Base-by-base conservation (phyloP, 1,140 invertebrate genomes). In the Papilio polyxenes region DNA sequence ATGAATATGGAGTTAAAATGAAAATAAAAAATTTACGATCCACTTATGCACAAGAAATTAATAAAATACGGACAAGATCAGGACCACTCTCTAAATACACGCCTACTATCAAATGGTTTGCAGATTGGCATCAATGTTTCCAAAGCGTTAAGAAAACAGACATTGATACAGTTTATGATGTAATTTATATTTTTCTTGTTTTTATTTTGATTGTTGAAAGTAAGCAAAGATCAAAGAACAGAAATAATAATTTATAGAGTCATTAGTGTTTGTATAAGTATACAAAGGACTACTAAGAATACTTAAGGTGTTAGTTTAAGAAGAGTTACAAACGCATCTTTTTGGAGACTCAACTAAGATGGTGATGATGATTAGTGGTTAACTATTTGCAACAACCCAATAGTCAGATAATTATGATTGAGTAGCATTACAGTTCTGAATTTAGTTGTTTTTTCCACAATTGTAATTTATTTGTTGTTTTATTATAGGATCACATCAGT, bases 11-110 rank as follows among this genome's bases (percentile, higher is more conserved):
- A 82, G 81, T 95, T 9, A 93, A 88, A 85, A 88, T 88, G 3
- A 95, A 95, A 88, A 93, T 95, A 78, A 95, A 92, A 83, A 94
- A 89, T 80, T 87, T 95, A 2, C 86, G 92, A 80, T 92, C 90
- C 1, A 95, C 93, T 7, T 95, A 95, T 79, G 76, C 82, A 7
- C 92, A 95, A 84, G 94, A 95, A 86, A 74, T 95, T 13, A 82
- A 82, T 1, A 95, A 95, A 87, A 94, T 95, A 83, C 86, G 84
- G 37, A 82, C 83, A 9, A 82, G 90, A 2, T 91, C 92, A 2
- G 79, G 79, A 6, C 86, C 88, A 7, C 83, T 89, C 5, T 87
- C 83, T 10, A 81, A 83, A 10, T 94, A 92, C 69, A 89, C 85
- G 81, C 88, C 92, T 0, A 87, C 84, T 15, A 89, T 94, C 15